phyloP scores from a whole-genome alignment of 2,797 vertebrate genomes.

The Potorous gilbertii region DNA sequence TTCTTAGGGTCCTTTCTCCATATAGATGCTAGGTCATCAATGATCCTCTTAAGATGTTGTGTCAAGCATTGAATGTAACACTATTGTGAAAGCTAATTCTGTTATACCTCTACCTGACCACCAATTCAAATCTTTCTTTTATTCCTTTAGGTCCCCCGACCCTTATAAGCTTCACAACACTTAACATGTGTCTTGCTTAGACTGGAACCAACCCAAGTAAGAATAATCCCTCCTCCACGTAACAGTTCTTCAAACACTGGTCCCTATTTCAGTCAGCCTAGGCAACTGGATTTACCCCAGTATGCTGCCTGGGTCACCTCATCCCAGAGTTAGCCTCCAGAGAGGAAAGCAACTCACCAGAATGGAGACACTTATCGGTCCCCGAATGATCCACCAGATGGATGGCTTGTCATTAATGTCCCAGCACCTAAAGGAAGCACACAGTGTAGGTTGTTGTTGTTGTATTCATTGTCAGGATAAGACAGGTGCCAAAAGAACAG shows the following conservation, averaged over 20 bases:
- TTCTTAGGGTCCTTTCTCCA: neutral
- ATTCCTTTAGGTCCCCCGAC: neutral
- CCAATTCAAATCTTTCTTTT: neutral
- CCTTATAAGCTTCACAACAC: neutral
- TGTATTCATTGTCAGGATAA: neutral
- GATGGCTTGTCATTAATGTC: slow-evolving; percentile 89
- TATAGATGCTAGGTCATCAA: neutral
- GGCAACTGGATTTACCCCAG: neutral
- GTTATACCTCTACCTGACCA: neutral
- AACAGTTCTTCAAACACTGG: neutral
- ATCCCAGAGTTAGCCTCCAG: neutral
- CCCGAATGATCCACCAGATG: slow-evolving; percentile 96
- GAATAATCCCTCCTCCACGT: neutral
- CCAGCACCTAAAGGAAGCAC: slow-evolving; percentile 90
- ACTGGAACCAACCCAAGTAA: neutral
- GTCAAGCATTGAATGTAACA: neutral
- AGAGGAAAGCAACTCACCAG: slow-evolving; percentile 85
- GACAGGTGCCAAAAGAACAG: neutral
- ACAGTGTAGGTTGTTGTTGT: neutral
- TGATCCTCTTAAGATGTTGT: neutral
- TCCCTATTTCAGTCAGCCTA: neutral
- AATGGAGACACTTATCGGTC: slow-evolving; percentile 92
- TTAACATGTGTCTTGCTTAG: neutral
- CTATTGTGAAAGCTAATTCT: neutral
- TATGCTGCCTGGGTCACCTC: neutral